These are phyloP conservation scores for Capra hircus DNA, from an alignment of 2,113 vertebrate species.

Conservation along the genomic window DNA sequence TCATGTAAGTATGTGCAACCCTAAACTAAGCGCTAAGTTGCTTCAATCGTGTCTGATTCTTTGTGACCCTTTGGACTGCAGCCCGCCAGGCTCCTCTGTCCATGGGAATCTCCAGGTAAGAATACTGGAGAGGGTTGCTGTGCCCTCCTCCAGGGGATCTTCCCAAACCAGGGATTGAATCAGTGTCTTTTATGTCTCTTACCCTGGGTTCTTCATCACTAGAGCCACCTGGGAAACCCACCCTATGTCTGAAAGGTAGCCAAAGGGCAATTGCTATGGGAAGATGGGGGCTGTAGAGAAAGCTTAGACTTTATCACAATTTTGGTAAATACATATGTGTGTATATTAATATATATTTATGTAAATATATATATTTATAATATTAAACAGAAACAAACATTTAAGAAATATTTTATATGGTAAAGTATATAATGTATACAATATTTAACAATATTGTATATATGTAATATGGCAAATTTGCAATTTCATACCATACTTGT, in stretches of 20 bases:
- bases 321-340: neutral
- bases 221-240: neutral
- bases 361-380: neutral
- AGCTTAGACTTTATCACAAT: neutral
- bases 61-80: neutral
- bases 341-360: neutral
- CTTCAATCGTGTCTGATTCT: neutral
- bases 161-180: neutral
- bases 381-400: neutral
- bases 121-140: neutral
- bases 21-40: neutral
- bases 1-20: neutral
- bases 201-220: neutral
- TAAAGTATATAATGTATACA: neutral
- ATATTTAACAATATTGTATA: neutral
- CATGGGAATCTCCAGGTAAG: neutral
- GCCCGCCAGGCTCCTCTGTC: neutral
- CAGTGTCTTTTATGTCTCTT: neutral
- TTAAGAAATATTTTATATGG: neutral
- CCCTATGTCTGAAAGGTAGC: neutral
- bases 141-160: neutral
- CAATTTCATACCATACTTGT: neutral
- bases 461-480: neutral
- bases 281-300: neutral
- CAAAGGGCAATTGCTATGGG: neutral